Percentiles rank a stretch among this genome's conserved stretches.
phyloP scores from a whole-genome alignment of 2,113 vertebrate species.

The Alethe castanea region DNA sequence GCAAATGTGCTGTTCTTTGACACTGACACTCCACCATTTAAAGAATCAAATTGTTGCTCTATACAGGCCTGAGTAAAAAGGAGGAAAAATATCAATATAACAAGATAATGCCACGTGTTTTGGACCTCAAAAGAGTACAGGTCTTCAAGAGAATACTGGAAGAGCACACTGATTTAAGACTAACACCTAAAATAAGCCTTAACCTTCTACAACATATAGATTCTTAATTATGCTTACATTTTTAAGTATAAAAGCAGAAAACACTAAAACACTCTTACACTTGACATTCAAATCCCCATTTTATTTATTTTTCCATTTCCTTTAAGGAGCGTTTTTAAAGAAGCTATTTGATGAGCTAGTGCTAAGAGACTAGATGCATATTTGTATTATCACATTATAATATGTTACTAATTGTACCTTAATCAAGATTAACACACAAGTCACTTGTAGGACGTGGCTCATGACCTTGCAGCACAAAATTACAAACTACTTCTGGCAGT shows the following conservation, averaged over 20 bases:
- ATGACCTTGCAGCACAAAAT: neutral
- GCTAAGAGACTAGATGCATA: neutral
- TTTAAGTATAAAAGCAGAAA: neutral
- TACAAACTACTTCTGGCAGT: neutral
- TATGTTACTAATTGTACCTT: neutral
- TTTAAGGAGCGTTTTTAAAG: neutral
- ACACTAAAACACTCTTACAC: neutral
- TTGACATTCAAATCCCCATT: neutral
- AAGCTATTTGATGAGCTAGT: neutral
- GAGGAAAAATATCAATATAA: neutral
- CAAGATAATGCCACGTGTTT: neutral
- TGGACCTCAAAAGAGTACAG: neutral
- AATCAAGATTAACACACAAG: neutral
- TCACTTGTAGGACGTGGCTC: neutral
- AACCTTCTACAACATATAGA: neutral
- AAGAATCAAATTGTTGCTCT: slow-evolving; percentile 93
- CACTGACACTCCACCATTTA: slow-evolving; percentile 85
- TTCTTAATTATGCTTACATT: neutral
- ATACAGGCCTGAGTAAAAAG: slow-evolving; percentile 83
- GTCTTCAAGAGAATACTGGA: neutral
- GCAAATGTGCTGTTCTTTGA: slow-evolving; percentile 94
- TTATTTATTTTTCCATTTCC: neutral
- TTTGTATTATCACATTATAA: neutral
- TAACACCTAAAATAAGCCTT: neutral
- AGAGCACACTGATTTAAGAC: neutral